Percentiles rank a stretch among this genome's conserved stretches.
phyloP scores from a whole-genome alignment of 2,797 vertebrate genomes.

The Cyclura pinguis region DNA sequence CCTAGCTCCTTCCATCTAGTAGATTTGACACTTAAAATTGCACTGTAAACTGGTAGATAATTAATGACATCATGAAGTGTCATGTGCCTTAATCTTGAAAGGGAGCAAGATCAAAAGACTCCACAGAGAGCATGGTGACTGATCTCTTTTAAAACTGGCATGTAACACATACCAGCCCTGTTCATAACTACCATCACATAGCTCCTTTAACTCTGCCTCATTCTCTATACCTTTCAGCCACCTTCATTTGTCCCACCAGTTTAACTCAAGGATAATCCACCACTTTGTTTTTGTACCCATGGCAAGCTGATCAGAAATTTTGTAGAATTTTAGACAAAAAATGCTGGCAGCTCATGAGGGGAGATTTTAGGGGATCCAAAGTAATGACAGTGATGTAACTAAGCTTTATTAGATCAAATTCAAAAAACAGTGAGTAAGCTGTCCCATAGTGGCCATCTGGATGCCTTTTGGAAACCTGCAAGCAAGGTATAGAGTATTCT shows the following conservation, averaged over 20 bases:
- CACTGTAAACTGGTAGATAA: background rate
- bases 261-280: background rate
- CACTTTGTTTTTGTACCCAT: no score
- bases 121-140: background rate
- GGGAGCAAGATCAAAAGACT: background rate
- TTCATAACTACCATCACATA: background rate
- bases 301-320: no score
- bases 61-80: background rate
- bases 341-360: no score
- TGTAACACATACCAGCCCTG: background rate
- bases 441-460: background rate
- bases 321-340: no score
- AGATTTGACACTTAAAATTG: background rate
- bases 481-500: background rate
- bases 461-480: background rate
- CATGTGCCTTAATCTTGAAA: background rate
- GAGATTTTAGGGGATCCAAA: background rate
- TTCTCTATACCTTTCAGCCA: background rate
- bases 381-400: background rate
- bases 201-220: background rate
- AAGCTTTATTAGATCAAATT: background rate
- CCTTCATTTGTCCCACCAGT: background rate
- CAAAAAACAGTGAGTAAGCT: background rate
- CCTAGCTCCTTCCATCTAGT: background rate
- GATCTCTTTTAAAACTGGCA: background rate